A percentile compares a stretch with the other conserved stretches of the same genome.
phyloP scores from a whole-genome alignment of 2,113 vertebrate species.

The Trachemys scripta region DNA sequence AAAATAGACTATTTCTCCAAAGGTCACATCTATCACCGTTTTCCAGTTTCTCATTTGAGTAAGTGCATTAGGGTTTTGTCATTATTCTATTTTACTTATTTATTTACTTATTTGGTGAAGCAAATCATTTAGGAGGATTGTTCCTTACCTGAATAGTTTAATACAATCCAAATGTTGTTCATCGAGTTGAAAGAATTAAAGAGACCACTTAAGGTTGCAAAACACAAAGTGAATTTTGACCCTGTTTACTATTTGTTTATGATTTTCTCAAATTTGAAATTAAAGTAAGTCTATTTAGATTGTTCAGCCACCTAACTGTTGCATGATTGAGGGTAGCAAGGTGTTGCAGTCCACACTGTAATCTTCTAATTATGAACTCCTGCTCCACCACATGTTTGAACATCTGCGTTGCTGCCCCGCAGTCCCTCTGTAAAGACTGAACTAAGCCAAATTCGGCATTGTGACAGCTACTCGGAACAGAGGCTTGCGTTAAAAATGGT shows the following conservation, averaged over 20 bases:
- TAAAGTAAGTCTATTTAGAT: not conserved
- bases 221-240: slow-evolving; percentile 50
- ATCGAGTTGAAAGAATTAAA: slow-evolving; percentile 18
- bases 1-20: slow-evolving; percentile 71
- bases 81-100: slow-evolving; percentile 56
- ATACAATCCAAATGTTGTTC: slow-evolving; percentile 43
- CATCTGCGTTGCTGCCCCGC: too few relatives aligned
- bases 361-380: too few relatives aligned
- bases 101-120: not conserved
- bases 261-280: slow-evolving; percentile 23
- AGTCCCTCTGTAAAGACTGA: too few relatives aligned
- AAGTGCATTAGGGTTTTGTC: slow-evolving; percentile 48
- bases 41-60: slow-evolving; percentile 75
- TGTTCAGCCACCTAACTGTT: too few relatives aligned
- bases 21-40: slow-evolving; percentile 76
- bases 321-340: too few relatives aligned
- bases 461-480: too few relatives aligned
- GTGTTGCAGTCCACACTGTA: too few relatives aligned
- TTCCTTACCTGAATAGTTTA: slow-evolving; percentile 10
- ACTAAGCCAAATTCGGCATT: too few relatives aligned
- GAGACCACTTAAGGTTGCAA: not conserved
- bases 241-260: slow-evolving; percentile 45
- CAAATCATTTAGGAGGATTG: slow-evolving; percentile 12
- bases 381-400: too few relatives aligned
- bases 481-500: too few relatives aligned